A percentile compares a stretch with the other conserved stretches of the same genome.
phyloP scores from a whole-genome alignment of 2,888 invertebrate genomes.

The Protonemura montana region DNA sequence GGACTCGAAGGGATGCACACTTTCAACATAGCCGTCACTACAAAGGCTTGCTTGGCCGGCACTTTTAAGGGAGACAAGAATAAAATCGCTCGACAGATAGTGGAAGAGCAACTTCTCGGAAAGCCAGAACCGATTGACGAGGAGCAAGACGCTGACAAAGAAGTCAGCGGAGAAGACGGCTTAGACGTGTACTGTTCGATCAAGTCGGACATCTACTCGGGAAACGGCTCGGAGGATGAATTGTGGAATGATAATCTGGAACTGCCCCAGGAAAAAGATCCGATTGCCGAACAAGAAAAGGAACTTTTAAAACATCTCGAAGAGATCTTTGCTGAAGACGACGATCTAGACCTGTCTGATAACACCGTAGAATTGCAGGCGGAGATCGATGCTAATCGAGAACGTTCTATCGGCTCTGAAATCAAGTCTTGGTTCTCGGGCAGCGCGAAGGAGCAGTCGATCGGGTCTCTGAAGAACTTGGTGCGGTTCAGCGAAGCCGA shows the following conservation, averaged over 20 bases:
- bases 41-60: not conserved
- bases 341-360: not conserved
- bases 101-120: not conserved
- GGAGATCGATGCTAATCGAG: too few relatives aligned
- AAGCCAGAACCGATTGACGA: not conserved
- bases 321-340: not conserved
- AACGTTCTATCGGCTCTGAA: not conserved
- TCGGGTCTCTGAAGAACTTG: not conserved
- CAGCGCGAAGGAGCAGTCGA: too few relatives aligned
- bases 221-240: not conserved
- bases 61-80: not conserved
- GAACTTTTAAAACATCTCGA: not conserved
- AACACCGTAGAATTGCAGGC: too few relatives aligned
- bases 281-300: not conserved
- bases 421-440: not conserved
- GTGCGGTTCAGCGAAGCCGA: not conserved
- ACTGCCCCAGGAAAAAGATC: not conserved
- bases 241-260: too few relatives aligned
- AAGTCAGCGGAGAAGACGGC: not conserved
- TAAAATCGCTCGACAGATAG: not conserved
- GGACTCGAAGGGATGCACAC: not conserved
- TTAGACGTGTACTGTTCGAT: not conserved
- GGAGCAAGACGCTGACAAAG: not conserved
- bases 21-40: conserved; percentile 16
- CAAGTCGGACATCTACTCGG: not conserved